These are phyloP conservation scores for Xestia rhomboidea DNA, from an alignment of 2,888 invertebrate genomes.

Conservation along the genomic window DNA sequence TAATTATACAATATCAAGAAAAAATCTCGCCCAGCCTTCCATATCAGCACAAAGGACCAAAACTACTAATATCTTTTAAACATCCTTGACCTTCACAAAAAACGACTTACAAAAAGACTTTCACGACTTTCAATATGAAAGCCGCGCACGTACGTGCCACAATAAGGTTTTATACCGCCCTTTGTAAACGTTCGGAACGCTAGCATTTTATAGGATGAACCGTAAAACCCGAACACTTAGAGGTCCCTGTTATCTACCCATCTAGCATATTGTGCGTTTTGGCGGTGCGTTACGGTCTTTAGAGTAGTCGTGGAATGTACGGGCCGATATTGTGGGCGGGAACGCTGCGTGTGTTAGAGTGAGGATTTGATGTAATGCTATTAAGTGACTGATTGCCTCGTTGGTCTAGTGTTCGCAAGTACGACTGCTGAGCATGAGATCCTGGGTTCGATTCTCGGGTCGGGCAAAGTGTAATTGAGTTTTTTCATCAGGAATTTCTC, in stretches of 20 bases:
- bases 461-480: no score
- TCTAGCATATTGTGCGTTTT: constrained; percentile 89
- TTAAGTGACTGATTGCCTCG: no score
- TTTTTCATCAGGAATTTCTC: no score
- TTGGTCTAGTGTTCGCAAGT: no score
- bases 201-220: constrained; percentile 75
- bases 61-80: background rate
- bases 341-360: constrained; percentile 8
- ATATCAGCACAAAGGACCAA: background rate
- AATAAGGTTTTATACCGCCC: constrained; percentile 69
- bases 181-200: constrained; percentile 62
- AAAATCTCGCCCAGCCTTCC: no score
- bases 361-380: background rate
- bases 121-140: constrained; percentile 67
- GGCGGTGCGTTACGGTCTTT: constrained; percentile 82
- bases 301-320: constrained; percentile 69
- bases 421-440: no score
- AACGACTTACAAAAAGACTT: constrained; percentile 48
- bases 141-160: constrained; percentile 63
- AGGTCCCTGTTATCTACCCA: constrained; percentile 85
- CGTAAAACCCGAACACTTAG: constrained; percentile 83
- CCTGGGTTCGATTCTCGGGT: no score
- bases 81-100: constrained; percentile 58
- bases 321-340: constrained; percentile 64
- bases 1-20: no score